phyloP scores from a whole-genome alignment of 92 coral and sea anemone species.

The Desmophyllum pertusum region DNA sequence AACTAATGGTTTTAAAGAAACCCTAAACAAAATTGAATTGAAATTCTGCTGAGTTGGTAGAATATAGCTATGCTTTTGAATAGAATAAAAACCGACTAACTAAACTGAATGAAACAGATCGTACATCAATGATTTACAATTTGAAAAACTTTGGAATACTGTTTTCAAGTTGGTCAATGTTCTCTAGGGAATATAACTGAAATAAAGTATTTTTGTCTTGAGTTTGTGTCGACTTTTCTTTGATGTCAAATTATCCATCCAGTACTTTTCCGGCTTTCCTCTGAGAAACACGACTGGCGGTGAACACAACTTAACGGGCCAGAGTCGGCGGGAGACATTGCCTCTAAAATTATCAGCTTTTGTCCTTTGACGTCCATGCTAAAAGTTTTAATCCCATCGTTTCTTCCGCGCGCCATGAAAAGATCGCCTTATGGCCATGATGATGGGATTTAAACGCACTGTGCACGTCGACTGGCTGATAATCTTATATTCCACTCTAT shows the following conservation, averaged over 20 bases:
- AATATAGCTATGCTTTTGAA: neutral
- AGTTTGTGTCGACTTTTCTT: neutral
- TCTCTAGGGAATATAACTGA: neutral
- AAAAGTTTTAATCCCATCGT: neutral
- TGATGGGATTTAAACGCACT: too few species aligned
- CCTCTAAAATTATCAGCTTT: neutral
- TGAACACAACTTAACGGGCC: too few species aligned
- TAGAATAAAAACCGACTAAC: neutral
- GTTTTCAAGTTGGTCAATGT: neutral
- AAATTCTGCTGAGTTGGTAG: neutral
- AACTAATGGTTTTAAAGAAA: neutral
- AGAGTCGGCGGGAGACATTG: neutral
- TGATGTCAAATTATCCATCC: too few species aligned
- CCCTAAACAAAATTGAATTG: neutral
- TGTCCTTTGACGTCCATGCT: neutral
- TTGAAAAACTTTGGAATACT: neutral
- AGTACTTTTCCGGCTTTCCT: too few species aligned
- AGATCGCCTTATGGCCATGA: too few species aligned
- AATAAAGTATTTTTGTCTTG: neutral
- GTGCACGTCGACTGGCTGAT: too few species aligned
- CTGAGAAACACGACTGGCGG: too few species aligned
- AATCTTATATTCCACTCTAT: too few species aligned
- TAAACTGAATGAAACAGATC: neutral
- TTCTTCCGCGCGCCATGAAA: too few species aligned
- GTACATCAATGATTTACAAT: neutral